A percentile compares a stretch with the other conserved stretches of the same genome.
Conservation (phyloP, 2,888 invertebrate genomes). For the Torymus tubicola region DNA sequence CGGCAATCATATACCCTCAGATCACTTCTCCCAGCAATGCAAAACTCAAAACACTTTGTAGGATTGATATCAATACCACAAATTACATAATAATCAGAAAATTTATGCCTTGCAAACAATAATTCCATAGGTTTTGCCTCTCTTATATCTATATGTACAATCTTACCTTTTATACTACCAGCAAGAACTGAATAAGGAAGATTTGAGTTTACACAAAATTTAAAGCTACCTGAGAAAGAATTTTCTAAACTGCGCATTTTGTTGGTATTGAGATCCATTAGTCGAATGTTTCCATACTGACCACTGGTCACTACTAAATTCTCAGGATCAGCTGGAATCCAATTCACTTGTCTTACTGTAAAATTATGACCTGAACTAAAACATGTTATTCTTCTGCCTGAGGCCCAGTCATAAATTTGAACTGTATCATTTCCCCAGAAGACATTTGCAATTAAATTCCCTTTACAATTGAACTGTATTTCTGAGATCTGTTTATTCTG, state of each 20-base stretch:
- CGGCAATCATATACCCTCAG: conserved; percentile 42
- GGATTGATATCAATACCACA: conserved; percentile 48
- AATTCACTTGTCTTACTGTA: conserved; percentile 38
- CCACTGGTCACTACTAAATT: conserved; percentile 48
- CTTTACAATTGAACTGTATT: conserved; percentile 49
- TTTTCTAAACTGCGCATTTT: conserved; percentile 25
- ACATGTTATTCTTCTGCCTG: conserved; percentile 6
- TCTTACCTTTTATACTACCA: conserved; percentile 36
- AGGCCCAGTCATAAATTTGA: conserved; percentile 45
- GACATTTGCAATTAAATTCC: conserved; percentile 40
- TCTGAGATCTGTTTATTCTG: conserved; percentile 41
- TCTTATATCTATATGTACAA: conserved; percentile 48
- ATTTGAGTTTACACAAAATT: conserved; percentile 23
- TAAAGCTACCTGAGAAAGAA: conserved; percentile 23
- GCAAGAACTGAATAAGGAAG: conserved; percentile 45
- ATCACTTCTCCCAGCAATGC: conserved; percentile 30
- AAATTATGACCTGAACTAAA: conserved; percentile 38
- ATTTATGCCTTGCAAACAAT: conserved; percentile 30
- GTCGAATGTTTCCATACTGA: conserved; percentile 40
- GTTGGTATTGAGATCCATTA: conserved; percentile 41
- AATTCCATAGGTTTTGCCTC: conserved; percentile 31
- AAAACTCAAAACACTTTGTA: conserved; percentile 45
- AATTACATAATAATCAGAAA: conserved; percentile 40
- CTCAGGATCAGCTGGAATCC: conserved; percentile 41
- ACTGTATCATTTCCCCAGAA: conserved; percentile 46